Evolutionary conservation across 1,140 invertebrate genomes (phyloP).

Genomic region (Saccostrea cuccullata): DNA sequence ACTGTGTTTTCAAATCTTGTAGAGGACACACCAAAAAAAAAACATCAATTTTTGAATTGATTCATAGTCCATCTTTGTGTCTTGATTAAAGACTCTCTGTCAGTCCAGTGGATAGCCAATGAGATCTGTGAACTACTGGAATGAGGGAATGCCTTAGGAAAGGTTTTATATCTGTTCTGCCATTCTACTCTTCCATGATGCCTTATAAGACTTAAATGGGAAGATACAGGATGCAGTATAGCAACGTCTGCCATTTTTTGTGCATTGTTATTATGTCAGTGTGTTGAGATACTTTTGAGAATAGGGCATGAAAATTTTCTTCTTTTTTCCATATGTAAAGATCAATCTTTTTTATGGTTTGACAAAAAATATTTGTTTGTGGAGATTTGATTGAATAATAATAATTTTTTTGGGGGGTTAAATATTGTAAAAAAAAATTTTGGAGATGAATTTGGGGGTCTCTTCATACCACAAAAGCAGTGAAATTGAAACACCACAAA

Average conservation of each 20-base stretch:
- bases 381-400: background rate
- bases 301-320: background rate
- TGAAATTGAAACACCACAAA: too few relatives aligned
- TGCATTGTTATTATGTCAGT: background rate
- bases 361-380: background rate
- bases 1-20: background rate
- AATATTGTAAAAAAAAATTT: background rate
- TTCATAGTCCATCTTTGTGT: background rate
- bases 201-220: slow-evolving; percentile 4
- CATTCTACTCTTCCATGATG: slow-evolving; percentile 6
- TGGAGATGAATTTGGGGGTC: too few relatives aligned
- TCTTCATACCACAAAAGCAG: too few relatives aligned
- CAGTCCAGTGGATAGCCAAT: background rate
- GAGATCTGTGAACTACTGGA: background rate
- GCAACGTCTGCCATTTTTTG: background rate
- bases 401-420: background rate
- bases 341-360: background rate
- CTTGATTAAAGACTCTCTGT: background rate
- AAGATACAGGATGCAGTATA: background rate
- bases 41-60: background rate
- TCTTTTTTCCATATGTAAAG: background rate
- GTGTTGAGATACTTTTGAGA: background rate
- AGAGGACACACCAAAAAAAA: background rate
- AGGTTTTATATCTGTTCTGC: background rate
- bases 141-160: background rate